Evolutionary conservation across 2,797 vertebrate genomes (phyloP).

Genomic region (Simalia tracyae): DNA sequence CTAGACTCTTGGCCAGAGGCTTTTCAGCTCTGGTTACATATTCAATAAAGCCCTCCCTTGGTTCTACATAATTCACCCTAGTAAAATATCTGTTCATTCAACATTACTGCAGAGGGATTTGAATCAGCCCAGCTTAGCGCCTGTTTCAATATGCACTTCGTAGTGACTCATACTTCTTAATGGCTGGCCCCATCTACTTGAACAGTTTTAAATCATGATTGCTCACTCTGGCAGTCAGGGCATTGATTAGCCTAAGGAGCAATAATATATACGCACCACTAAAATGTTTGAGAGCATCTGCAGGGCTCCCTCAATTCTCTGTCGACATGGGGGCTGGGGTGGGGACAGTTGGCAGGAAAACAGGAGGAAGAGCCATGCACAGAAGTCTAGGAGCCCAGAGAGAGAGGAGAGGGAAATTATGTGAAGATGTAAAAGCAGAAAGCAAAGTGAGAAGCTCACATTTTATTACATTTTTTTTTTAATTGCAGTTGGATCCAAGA

Average conservation of each 20-base stretch:
- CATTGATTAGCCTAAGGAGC: slow-evolving; percentile 40
- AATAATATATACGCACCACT: slow-evolving; percentile 25
- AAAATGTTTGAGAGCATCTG: slow-evolving; percentile 31
- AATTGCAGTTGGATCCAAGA: background rate
- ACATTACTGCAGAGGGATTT: slow-evolving; percentile 23
- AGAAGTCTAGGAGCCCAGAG: background rate
- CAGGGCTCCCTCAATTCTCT: background rate
- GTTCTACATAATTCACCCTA: slow-evolving; percentile 35
- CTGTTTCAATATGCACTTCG: slow-evolving; percentile 21
- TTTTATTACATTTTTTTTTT: background rate
- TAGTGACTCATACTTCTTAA: slow-evolving; percentile 40
- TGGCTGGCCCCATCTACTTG: slow-evolving; percentile 23
- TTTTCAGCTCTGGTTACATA: background rate
- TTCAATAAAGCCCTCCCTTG: slow-evolving; percentile 15
- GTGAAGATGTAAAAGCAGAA: background rate
- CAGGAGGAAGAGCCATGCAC: background rate
- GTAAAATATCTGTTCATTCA: slow-evolving; percentile 31
- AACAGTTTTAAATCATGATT: slow-evolving; percentile 26
- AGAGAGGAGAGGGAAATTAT: background rate
- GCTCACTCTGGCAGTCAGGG: slow-evolving; percentile 17
- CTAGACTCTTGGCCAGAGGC: background rate
- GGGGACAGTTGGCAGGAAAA: background rate
- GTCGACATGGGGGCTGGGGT: background rate
- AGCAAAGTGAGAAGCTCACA: background rate
- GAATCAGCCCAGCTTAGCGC: slow-evolving; percentile 14